phyloP scores from a whole-genome alignment of 2,888 invertebrate species.

The Cybosia mesomella region DNA sequence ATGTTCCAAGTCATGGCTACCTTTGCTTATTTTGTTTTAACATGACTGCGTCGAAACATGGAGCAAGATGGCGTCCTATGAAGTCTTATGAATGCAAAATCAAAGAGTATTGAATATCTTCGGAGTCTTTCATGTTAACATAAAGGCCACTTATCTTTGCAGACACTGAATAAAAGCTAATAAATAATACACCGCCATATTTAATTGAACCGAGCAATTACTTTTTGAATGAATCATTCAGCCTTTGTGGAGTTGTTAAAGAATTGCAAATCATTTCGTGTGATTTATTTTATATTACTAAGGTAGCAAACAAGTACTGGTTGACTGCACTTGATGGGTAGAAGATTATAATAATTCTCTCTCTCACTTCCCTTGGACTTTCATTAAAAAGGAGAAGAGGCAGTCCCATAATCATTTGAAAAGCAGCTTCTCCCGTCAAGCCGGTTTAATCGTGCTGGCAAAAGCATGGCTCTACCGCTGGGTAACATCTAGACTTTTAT shows the following conservation, averaged over 20 bases:
- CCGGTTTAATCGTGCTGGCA: no score
- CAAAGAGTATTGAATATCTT: slow-evolving; percentile 40
- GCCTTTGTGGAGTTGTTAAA: slow-evolving; percentile 4
- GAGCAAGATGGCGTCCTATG: background rate
- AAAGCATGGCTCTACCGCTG: no score
- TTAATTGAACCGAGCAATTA: slow-evolving; percentile 18
- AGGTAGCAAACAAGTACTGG: background rate
- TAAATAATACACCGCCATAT: slow-evolving; percentile 34
- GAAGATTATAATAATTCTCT: no score
- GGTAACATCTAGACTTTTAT: no score
- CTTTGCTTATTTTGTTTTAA: background rate
- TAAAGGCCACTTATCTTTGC: slow-evolving; percentile 50
- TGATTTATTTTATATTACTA: background rate
- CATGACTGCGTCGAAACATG: background rate
- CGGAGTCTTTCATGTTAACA: slow-evolving; percentile 32
- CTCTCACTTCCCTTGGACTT: no score
- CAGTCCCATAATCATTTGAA: no score
- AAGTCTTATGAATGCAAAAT: slow-evolving; percentile 14
- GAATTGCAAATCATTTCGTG: slow-evolving; percentile 14
- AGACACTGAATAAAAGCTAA: slow-evolving; percentile 30
- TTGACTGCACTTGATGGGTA: background rate
- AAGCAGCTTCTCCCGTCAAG: no score
- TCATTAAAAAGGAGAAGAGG: no score
- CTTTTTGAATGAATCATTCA: slow-evolving; percentile 18
- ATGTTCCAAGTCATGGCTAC: background rate